Evolutionary conservation across 2,888 invertebrate genomes (phyloP), one percentile per base, ranked within the genome.

Genomic region (Agapostemon virescens): DNA sequence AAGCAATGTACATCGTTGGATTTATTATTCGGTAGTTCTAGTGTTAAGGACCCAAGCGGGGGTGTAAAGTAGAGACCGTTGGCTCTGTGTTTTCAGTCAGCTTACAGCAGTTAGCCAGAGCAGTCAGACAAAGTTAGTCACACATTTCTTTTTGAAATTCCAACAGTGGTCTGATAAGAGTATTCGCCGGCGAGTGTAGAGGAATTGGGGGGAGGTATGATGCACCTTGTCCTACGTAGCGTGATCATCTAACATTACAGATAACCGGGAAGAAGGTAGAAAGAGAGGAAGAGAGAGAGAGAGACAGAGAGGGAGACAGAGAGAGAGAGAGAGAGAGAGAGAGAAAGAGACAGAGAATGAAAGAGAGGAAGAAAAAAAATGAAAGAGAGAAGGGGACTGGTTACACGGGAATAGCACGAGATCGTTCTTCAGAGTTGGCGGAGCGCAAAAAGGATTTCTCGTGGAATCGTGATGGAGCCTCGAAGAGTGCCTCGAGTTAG

Each of bases 401-500:
- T 74, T 33, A 23, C 68, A 33, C 23, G 30, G 36, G 64, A 75
- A 74, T 58, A 61, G 74, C 81, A 73, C 74, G 73, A 74, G 74
- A 80, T 69, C 80, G 77, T 84, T 81, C 74, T 69, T 74, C 30
- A 78, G 68, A 81, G 73, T 80, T 78, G 81, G 45, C 74, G 79
- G 74, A 77, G 81, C 83, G 79, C 72, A 75, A 81, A 84, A 81
- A 79, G 76, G 82, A 85, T 78, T 83, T 81, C 81, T 72, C 74
- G 79, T 80, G 69, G 58, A 55, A 79, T 66, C 76, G 69, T 75
- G 82, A 79, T 82, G 75, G 77, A 74, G 61, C 72, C 73, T 33
- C 58, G 66, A 74, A 82, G 82, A 86, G 75, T 83, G 80, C 72
- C 66, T 74, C 70, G 68, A 76, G 63, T 61, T 33, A 68, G 63